Evolutionary conservation across 2,797 vertebrate species (phyloP), one percentile per base, ranked within the genome.

Genomic region (Liparis tanakae): DNA sequence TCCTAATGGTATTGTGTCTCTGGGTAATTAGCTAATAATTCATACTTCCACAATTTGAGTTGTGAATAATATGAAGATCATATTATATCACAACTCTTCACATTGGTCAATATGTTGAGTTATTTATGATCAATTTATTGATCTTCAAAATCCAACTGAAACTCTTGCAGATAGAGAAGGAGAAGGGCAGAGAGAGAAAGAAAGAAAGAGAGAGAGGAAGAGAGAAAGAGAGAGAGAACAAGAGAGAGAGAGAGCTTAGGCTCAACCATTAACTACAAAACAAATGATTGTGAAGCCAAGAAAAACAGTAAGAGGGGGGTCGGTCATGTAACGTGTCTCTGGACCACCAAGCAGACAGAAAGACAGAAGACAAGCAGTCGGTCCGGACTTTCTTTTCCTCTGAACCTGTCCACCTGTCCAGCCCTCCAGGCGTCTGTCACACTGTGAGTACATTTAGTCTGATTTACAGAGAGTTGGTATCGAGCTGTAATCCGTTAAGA

Each of bases 401-500:
- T 10, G 12, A 36, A 36, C 18, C 14, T 10, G 3, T 17, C 18
- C 8, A 5, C 56, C n/a, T 48, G 37, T 62, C 63, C 20, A 10
- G 56, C 10, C 22, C 34, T 61, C 18, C 76, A 65, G 37, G 51
- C 48, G 1, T 60, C 53, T 15, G 0, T 15, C 69, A 67, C 10
- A 67, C 72, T 56, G 87, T 89, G 59, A 88, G 87, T 86, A 84
- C 33, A 9, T 50, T 72, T 62, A 36, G 36, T 48, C 41, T 63
- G 12, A 46, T 71, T 70, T 74, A 2, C 37, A 48, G 17, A 76
- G 56, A 44, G 30, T 66, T 66, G 71, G 18, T 34, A 25, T 53
- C 61, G 10, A 22, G 50, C 60, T 61, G 4, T 90, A 89, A 91
- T 86, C 89, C 67, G 69, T 80, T 89, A 90, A 89, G 79, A 80